Percentiles rank a stretch among this genome's conserved stretches.
Evolutionary conservation across 30 jellyfish, hydroid and myxozoan genomes (phyloP).

Genomic region (Sanderia malayensis): DNA sequence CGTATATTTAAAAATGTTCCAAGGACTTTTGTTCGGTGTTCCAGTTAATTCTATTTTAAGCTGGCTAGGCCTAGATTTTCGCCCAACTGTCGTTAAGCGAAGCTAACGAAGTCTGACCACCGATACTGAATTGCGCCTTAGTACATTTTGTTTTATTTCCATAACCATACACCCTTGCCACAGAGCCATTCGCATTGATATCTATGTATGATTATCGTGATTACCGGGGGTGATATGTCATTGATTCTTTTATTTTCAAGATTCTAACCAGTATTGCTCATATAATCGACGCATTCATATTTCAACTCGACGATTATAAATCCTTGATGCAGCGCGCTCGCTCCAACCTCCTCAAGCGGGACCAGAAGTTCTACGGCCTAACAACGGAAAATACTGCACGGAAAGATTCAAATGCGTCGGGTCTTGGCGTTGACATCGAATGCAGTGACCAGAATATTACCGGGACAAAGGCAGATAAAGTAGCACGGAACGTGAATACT

Average conservation of each 20-base stretch:
- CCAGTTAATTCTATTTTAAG: too few relatives aligned
- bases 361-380: constrained; percentile 33
- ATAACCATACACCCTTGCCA: too few relatives aligned
- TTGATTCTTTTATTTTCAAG: constrained; percentile 41
- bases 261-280: constrained; percentile 59
- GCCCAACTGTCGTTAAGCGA: too few relatives aligned
- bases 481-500: neutral
- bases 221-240: too few relatives aligned
- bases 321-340: constrained; percentile 68
- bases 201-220: too few relatives aligned
- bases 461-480: constrained; percentile 12
- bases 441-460: constrained; percentile 29
- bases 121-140: too few relatives aligned
- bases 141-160: too few relatives aligned
- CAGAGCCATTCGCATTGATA: too few relatives aligned
- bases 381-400: constrained; percentile 8
- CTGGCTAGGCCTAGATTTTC: too few relatives aligned
- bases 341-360: constrained; percentile 50
- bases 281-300: constrained; percentile 63
- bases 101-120: too few relatives aligned
- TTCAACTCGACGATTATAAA: constrained; percentile 77
- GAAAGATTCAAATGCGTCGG: constrained; percentile 33
- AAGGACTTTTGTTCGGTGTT: too few relatives aligned
- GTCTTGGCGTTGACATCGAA: constrained; percentile 23
- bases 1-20: neutral